Conservation (phyloP, 2,113 vertebrate species). For the Blennius ocellaris region DNA sequence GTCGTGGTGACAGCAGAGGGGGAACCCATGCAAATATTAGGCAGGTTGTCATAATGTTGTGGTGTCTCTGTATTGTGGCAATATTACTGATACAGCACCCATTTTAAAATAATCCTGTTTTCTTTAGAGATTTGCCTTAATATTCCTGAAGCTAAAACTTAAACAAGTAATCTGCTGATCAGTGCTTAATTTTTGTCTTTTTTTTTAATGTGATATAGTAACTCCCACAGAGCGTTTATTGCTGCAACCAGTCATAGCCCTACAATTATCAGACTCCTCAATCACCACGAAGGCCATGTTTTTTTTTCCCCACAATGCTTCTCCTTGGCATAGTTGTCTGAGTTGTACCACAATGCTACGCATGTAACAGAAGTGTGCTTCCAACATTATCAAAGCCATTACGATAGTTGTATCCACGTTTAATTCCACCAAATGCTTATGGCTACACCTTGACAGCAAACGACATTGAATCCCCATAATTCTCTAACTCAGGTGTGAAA, state of each 20-base stretch:
- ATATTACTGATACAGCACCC: not conserved
- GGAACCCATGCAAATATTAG: no score
- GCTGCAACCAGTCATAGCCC: not conserved
- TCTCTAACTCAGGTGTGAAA: conserved; percentile 16
- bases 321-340: no score
- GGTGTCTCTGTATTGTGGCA: not conserved
- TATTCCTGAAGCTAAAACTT: not conserved
- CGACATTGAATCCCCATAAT: conserved; percentile 27
- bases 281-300: not conserved
- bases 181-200: conserved; percentile 6
- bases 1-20: no score
- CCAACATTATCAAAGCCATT: not conserved
- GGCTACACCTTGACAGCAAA: conserved; percentile 24
- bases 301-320: no score
- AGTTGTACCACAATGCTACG: no score
- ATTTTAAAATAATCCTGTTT: conserved; percentile 1
- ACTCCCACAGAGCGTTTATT: conserved; percentile 21
- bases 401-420: not conserved
- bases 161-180: not conserved
- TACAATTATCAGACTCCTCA: not conserved
- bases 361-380: not conserved
- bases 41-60: no score
- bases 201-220: not conserved
- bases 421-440: not conserved
- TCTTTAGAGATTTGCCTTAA: not conserved